Percentiles rank a stretch among this genome's conserved stretches.
phyloP scores from a whole-genome alignment of 2,113 vertebrate species.

The Muntiacus reevesi region DNA sequence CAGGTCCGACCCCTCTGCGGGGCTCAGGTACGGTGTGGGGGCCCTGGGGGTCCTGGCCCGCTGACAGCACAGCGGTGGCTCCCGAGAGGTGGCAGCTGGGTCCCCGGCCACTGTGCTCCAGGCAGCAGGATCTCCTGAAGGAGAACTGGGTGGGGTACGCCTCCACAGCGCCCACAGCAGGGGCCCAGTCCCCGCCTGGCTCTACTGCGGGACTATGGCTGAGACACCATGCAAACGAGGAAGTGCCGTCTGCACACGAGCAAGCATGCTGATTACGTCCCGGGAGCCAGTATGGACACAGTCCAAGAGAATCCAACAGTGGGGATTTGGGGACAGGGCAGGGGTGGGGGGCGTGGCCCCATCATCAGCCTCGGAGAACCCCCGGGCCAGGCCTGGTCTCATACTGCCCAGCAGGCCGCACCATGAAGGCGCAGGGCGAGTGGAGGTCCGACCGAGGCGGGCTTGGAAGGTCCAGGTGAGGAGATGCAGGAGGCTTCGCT shows the following conservation, averaged over 20 bases:
- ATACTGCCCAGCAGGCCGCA: rapidly evolving
- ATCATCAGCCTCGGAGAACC: rapidly evolving
- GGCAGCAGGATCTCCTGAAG: rapidly evolving
- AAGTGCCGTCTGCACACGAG: rapidly evolving
- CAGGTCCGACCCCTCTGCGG: rapidly evolving
- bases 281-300: neutral
- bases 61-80: rapidly evolving
- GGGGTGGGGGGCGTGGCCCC: rapidly evolving
- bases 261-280: rapidly evolving
- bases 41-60: rapidly evolving
- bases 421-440: neutral
- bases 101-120: rapidly evolving
- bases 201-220: rapidly evolving
- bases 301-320: neutral
- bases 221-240: rapidly evolving
- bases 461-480: neutral
- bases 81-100: neutral
- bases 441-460: neutral
- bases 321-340: neutral
- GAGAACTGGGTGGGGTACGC: rapidly evolving
- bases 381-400: neutral
- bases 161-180: rapidly evolving
- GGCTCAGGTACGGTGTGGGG: rapidly evolving
- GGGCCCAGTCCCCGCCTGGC: rapidly evolving
- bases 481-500: neutral